Percentiles rank a stretch among this genome's conserved stretches.
phyloP scores from a whole-genome alignment of 2,797 vertebrate genomes.

The Poeciliopsis gracilis region DNA sequence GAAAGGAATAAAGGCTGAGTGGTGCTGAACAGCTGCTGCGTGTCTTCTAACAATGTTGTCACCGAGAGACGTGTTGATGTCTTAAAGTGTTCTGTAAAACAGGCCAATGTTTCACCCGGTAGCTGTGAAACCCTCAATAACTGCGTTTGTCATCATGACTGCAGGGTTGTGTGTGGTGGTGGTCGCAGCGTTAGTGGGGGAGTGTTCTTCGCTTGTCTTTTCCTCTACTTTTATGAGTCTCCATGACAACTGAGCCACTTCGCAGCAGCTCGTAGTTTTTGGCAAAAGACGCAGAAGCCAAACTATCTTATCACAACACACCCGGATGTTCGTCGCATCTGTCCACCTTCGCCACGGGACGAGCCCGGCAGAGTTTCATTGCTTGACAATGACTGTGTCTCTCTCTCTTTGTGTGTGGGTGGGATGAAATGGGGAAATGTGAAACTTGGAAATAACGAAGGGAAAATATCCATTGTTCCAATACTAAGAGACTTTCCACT shows the following conservation, averaged over 20 bases:
- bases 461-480: background rate
- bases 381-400: slow-evolving; percentile 8
- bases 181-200: background rate
- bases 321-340: slow-evolving; percentile 20
- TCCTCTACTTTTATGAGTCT: slow-evolving; percentile 70
- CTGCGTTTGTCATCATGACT: slow-evolving; percentile 51
- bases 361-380: slow-evolving; percentile 8
- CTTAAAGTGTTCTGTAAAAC: slow-evolving; percentile 45
- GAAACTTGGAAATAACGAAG: background rate
- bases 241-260: slow-evolving; percentile 74
- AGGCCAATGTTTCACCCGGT: slow-evolving; percentile 30
- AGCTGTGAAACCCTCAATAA: slow-evolving; percentile 53
- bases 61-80: slow-evolving; percentile 30
- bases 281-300: slow-evolving; percentile 51
- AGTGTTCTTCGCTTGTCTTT: slow-evolving; percentile 46
- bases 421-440: background rate
- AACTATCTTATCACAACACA: slow-evolving; percentile 43
- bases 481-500: background rate
- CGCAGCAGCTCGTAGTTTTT: slow-evolving; percentile 56
- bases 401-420: slow-evolving; percentile 8
- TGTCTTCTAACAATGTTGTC: slow-evolving; percentile 27
- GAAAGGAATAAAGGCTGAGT: background rate
- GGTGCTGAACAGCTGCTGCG: slow-evolving; percentile 15
- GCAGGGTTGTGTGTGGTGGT: slow-evolving; percentile 28
- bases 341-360: slow-evolving; percentile 24